Base-by-base conservation (phyloP, 2,888 invertebrate species). In the Tortrix viridana region DNA sequence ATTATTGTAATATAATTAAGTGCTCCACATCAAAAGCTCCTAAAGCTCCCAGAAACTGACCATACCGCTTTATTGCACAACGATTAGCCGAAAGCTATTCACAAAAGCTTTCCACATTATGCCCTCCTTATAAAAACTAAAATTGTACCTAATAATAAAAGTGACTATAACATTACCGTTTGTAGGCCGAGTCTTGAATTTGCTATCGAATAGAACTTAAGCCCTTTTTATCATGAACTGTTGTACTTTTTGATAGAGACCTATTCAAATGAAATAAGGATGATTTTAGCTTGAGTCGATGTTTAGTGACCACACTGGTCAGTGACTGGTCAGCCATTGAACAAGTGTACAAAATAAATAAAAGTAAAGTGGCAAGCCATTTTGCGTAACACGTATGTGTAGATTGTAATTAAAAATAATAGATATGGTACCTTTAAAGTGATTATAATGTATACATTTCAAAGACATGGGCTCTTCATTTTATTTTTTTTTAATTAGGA, bases 61-160 rank as follows among this genome's bases (percentile, higher is more conserved):
- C 88, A 88, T 87, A 78, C 79, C 82, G 87, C 74, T 87, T 88
- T 88, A 88, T 88, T 82, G 85, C 84, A 66, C 71, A 74, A 81
- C 88, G 82, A 88, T 88, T 86, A 88, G 74, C 61, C 69, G 43
- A 54, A n/a, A 49, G 20, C 49, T 49, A 37, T 48, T 59, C 22
- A 50, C 49, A 54, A 43, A 49, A 43, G 44, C 50, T 5, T 37
- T 49, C 49, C 60, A 55, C 48, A 48, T n/a, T 16, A 6, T 3
- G 9, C 20, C 18, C 50, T 50, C 7, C 18, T 18, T 5, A 43
- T 6, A 9, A 37, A 44, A 47, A 47, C 48, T n/a, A 50, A 32
- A 16, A 9, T 3, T 20, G 1, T 12, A 9, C 2, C 3, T 23
- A 16, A 41, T n/a, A 4, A 0, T 16, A 41, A 41, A 41, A 32